Conservation (phyloP, 2,888 invertebrate species). For the Epistrophella euchroma region DNA sequence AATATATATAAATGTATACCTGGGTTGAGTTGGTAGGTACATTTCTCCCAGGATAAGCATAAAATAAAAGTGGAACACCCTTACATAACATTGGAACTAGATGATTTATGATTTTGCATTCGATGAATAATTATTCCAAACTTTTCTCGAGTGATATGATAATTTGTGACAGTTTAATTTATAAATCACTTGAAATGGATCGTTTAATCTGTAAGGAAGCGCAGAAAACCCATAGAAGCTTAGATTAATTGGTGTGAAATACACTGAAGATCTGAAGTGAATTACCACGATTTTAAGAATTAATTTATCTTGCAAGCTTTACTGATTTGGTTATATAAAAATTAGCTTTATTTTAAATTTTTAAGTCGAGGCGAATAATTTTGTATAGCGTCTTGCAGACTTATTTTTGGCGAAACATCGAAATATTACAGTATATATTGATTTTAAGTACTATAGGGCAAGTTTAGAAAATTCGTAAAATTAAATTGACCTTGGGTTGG, state of each 20-base stretch:
- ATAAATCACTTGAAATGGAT: slow-evolving; percentile 10
- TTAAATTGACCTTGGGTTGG: no score
- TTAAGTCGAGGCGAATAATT: no score
- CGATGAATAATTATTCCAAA: slow-evolving; percentile 24
- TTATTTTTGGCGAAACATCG: no score
- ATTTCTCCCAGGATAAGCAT: neutral
- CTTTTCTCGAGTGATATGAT: slow-evolving; percentile 19
- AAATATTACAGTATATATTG: no score
- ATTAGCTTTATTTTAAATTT: no score
- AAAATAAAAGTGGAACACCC: slow-evolving; percentile 12
- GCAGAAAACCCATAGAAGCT: neutral
- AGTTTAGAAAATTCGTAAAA: no score
- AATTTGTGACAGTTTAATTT: slow-evolving; percentile 12
- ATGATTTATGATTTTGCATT: slow-evolving; percentile 25
- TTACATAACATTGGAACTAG: neutral
- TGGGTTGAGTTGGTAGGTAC: neutral
- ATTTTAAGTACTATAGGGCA: no score
- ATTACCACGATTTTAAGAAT: neutral
- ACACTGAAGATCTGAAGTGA: neutral
- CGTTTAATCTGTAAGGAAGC: slow-evolving; percentile 7
- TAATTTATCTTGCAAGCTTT: neutral
- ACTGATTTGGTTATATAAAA: no score
- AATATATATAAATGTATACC: no score
- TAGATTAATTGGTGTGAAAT: neutral
- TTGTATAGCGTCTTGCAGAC: no score